phyloP scores from a whole-genome alignment of 2,797 vertebrate genomes.

The Hyperoplus lanceolatus region DNA sequence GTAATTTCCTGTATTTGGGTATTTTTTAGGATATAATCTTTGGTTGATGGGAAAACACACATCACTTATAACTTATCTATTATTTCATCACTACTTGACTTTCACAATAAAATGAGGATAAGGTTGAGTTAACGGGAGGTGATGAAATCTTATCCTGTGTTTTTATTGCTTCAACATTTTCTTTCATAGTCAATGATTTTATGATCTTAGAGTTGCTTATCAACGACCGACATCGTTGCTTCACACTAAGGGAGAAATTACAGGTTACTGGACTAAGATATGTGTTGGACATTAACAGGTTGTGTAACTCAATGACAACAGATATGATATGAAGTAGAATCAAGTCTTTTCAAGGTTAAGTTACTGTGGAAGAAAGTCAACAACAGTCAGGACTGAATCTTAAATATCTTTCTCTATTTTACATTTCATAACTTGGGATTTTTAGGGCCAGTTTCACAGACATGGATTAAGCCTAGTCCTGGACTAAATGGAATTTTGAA shows the following conservation, averaged over 20 bases:
- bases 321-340: neutral
- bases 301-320: neutral
- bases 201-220: slow-evolving; percentile 14
- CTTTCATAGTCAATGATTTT: slow-evolving; percentile 9
- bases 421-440: too few species aligned
- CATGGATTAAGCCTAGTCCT: too few species aligned
- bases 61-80: neutral
- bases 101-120: slow-evolving; percentile 8
- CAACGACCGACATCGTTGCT: neutral
- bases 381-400: too few species aligned
- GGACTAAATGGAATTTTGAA: too few species aligned
- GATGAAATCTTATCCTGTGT: neutral
- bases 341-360: too few species aligned
- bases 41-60: too few species aligned
- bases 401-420: too few species aligned
- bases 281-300: neutral
- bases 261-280: neutral
- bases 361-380: too few species aligned
- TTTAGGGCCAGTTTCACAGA: too few species aligned
- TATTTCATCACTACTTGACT: neutral
- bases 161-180: slow-evolving; percentile 8
- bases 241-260: neutral
- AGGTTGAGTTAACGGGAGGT: too few species aligned
- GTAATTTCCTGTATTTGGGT: too few species aligned
- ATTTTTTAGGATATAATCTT: too few species aligned